Evolutionary conservation across 2,113 vertebrate genomes (phyloP).

Genomic region (Pipa parva): DNA sequence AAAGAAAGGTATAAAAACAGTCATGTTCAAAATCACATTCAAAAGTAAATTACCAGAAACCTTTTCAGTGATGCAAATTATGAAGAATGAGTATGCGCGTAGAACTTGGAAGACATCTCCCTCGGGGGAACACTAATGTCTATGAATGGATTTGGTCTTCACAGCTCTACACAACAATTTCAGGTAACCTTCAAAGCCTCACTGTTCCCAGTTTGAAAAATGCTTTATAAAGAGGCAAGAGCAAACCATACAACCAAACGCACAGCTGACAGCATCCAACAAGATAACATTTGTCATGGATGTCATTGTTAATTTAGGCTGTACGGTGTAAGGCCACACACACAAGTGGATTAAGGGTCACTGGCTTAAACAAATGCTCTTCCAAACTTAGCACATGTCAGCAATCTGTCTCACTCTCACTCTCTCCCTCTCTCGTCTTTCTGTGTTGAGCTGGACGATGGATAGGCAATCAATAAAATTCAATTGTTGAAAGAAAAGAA

Average conservation of each 20-base stretch:
- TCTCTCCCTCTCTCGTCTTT: too few species aligned
- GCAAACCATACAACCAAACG: not conserved
- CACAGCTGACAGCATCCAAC: constrained; percentile 5
- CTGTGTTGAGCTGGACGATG: constrained; percentile 39
- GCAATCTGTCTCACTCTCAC: constrained; percentile 36
- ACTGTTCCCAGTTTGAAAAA: constrained; percentile 19
- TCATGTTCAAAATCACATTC: too few species aligned
- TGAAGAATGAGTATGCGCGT: not conserved
- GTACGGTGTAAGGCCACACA: constrained; percentile 38
- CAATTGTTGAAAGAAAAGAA: constrained; percentile 22
- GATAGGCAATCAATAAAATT: constrained; percentile 49
- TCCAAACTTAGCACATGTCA: constrained; percentile 43
- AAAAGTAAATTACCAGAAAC: too few species aligned
- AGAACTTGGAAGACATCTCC: not conserved
- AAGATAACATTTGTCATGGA: constrained; percentile 29
- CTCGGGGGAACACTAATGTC: not conserved
- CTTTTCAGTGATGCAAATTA: not conserved
- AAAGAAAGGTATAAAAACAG: too few species aligned
- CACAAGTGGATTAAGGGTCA: constrained; percentile 48
- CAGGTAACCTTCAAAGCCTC: constrained; percentile 14
- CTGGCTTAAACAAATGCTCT: constrained; percentile 41
- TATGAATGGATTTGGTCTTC: not conserved
- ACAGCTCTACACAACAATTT: not conserved
- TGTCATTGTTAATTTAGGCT: constrained; percentile 43
- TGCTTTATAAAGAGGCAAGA: not conserved